These are phyloP conservation scores for Sclerodermus sp. DNA, from an alignment of 2,888 invertebrate species.

Conservation along the genomic window DNA sequence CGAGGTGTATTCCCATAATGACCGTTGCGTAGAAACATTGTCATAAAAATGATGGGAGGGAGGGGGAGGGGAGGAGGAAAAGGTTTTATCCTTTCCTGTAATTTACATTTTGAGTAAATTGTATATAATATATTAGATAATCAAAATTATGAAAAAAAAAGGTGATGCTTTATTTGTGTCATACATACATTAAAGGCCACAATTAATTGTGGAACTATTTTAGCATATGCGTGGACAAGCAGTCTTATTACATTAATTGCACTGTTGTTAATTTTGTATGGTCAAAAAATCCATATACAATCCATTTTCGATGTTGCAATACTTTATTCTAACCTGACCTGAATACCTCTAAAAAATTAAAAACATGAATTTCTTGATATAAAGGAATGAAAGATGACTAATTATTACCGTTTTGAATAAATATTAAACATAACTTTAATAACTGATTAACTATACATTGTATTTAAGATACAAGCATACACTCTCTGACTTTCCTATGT, in stretches of 20 bases:
- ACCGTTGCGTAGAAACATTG: too few relatives aligned
- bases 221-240: slow-evolving; percentile 9
- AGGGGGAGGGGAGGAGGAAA: too few relatives aligned
- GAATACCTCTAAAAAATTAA: slow-evolving; percentile 21
- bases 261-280: slow-evolving; percentile 15
- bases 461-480: slow-evolving; percentile 13
- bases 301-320: slow-evolving; percentile 16
- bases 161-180: too few relatives aligned
- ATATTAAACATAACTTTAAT: not conserved
- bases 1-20: too few relatives aligned
- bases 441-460: slow-evolving; percentile 6
- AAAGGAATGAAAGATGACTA: too few relatives aligned
- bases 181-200: too few relatives aligned
- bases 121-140: slow-evolving; percentile 34
- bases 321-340: slow-evolving; percentile 7
- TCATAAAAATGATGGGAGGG: too few relatives aligned
- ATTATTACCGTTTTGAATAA: slow-evolving; percentile 8
- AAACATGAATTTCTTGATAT: too few relatives aligned
- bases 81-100: too few relatives aligned
- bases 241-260: slow-evolving; percentile 6
- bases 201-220: too few relatives aligned
- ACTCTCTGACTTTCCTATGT: slow-evolving; percentile 5
- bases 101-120: slow-evolving; percentile 4
- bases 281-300: slow-evolving; percentile 17
- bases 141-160: slow-evolving; percentile 30